These are phyloP conservation scores for Zaprionus obscuricornis DNA, from an alignment of 2,888 invertebrate species.

Conservation along the genomic window DNA sequence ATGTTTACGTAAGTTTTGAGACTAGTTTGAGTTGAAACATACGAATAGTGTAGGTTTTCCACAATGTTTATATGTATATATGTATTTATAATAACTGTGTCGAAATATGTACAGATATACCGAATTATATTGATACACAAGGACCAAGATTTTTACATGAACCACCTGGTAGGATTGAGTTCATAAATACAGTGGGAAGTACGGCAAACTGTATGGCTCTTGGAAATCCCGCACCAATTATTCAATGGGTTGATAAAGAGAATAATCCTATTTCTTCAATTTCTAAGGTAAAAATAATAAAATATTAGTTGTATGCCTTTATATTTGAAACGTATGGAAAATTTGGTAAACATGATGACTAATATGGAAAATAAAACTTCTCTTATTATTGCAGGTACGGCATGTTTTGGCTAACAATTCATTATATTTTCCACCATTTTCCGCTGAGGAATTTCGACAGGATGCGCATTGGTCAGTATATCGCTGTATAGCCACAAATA, in stretches of 20 bases:
- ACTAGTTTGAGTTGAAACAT: too few species aligned
- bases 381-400: conserved; percentile 80
- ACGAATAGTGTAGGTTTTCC: too few species aligned
- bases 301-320: not conserved
- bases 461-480: conserved; percentile 86
- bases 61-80: not conserved
- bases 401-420: conserved; percentile 85
- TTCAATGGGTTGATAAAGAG: conserved; percentile 85
- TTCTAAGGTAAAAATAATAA: conserved; percentile 77
- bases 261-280: conserved; percentile 85
- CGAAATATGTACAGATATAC: conserved; percentile 64
- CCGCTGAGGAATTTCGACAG: conserved; percentile 85
- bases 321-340: not conserved
- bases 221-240: conserved; percentile 85
- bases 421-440: conserved; percentile 85
- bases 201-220: conserved; percentile 85
- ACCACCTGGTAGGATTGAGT: conserved; percentile 85
- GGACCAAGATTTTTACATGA: conserved; percentile 85
- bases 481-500: conserved; percentile 84
- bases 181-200: conserved; percentile 85
- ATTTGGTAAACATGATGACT: not conserved
- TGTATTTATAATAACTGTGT: not conserved
- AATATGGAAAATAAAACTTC: not conserved
- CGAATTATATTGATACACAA: conserved; percentile 85
- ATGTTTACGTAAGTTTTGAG: too few species aligned